phyloP scores from a whole-genome alignment of 2,888 invertebrate genomes.

The Aspidiotus destructor region DNA sequence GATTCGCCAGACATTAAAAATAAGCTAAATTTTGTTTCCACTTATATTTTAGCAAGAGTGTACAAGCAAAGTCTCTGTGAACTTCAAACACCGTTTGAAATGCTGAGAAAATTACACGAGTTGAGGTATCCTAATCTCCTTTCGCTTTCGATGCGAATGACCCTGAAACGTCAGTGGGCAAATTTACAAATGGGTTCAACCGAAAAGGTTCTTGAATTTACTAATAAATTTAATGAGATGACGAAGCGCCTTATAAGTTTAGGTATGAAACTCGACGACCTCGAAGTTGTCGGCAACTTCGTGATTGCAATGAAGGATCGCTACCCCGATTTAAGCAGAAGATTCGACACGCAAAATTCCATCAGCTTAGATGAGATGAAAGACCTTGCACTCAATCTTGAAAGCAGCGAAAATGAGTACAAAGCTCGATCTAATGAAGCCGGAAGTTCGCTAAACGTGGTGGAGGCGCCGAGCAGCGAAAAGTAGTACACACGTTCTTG shows the following conservation, averaged over 20 bases:
- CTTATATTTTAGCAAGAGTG: constrained; percentile 3
- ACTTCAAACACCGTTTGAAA: not conserved
- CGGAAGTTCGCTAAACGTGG: not conserved
- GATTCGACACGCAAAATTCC: not conserved
- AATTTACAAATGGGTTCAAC: not conserved
- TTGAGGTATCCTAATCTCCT: constrained; percentile 2
- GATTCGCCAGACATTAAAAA: not conserved
- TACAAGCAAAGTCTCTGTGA: constrained; percentile 9
- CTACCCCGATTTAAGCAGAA: not conserved
- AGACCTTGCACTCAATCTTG: not conserved
- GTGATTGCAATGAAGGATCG: not conserved
- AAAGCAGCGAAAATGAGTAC: not conserved
- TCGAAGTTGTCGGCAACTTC: constrained; percentile 1
- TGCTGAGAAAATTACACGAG: constrained; percentile 2
- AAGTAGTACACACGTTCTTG: not conserved
- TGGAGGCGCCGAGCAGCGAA: constrained; percentile 3
- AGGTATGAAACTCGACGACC: not conserved
- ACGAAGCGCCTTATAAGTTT: not conserved
- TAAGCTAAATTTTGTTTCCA: not conserved
- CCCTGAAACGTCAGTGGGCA: constrained; percentile 2
- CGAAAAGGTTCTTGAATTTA: constrained; percentile 1
- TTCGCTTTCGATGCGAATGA: not conserved
- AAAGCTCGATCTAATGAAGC: not conserved
- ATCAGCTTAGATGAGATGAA: constrained; percentile 7
- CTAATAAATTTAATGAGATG: not conserved